Conservation (phyloP, 2,113 vertebrate species). For the Muntiacus muntjak region DNA sequence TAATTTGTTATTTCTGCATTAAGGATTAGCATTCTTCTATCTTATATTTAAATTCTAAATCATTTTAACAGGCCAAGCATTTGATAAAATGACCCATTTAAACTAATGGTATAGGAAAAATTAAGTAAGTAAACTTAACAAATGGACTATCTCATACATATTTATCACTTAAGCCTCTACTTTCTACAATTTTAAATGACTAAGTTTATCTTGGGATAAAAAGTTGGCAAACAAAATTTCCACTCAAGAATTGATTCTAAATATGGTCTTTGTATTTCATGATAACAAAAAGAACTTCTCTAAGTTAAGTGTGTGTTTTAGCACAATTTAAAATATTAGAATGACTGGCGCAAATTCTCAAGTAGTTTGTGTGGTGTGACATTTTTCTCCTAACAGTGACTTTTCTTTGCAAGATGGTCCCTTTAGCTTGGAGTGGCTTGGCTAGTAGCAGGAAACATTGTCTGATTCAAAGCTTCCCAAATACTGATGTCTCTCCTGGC, state of each 20-base stretch:
- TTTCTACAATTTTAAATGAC: neutral
- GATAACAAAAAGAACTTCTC: neutral
- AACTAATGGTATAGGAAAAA: neutral
- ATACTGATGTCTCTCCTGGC: neutral
- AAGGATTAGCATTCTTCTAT: neutral
- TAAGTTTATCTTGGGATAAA: neutral
- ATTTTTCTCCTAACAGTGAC: neutral
- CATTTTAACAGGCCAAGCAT: neutral
- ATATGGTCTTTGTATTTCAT: neutral
- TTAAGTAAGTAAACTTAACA: neutral
- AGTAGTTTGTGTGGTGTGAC: neutral
- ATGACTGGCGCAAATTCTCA: neutral
- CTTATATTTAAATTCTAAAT: slow-evolving; percentile 17
- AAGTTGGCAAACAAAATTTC: neutral
- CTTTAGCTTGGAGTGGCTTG: neutral
- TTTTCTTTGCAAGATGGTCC: neutral
- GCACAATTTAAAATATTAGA: neutral
- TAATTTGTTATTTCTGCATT: neutral
- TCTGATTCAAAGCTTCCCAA: neutral
- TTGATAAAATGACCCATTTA: neutral
- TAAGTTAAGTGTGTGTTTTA: neutral
- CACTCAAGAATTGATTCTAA: neutral
- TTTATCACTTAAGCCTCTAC: neutral
- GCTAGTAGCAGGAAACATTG: neutral
- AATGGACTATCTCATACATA: neutral